Evolutionary conservation across 2,797 vertebrate species (phyloP).

Genomic region (Neosilurus mollespiculum): DNA sequence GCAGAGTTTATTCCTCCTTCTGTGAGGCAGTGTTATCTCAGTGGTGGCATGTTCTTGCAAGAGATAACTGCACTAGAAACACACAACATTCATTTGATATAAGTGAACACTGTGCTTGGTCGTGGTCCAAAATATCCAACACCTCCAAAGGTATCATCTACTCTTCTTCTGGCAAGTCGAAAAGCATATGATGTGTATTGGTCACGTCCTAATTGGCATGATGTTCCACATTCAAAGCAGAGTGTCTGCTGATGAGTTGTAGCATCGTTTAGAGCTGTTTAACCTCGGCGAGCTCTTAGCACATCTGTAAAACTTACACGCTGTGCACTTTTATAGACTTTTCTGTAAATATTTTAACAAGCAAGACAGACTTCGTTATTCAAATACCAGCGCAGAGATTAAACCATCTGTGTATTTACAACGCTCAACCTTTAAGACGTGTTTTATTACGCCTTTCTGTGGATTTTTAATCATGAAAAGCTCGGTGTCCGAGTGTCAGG

Average conservation of each 20-base stretch:
- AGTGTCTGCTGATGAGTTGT: not conserved
- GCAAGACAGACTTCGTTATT: conserved; percentile 44
- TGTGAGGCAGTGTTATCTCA: not conserved
- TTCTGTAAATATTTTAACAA: conserved; percentile 48
- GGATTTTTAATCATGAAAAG: conserved; percentile 9
- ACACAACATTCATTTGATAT: not conserved
- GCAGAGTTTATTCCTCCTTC: not conserved
- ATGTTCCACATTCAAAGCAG: not conserved
- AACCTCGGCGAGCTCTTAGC: conserved; percentile 28
- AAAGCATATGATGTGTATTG: not conserved
- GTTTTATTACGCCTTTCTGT: conserved; percentile 17
- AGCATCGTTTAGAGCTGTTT: conserved; percentile 21
- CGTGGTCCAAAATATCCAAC: not conserved
- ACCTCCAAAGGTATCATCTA: not conserved
- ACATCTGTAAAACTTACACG: conserved; percentile 42
- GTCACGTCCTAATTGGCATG: not conserved
- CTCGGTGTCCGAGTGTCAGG: not conserved
- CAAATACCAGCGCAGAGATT: conserved; percentile 26
- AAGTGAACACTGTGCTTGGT: not conserved
- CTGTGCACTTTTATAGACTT: conserved; percentile 35
- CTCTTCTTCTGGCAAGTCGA: not conserved
- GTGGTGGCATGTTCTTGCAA: not conserved
- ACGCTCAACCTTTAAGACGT: conserved; percentile 24
- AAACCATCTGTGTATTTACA: conserved; percentile 12
- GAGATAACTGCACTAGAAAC: not conserved